phyloP scores from a whole-genome alignment of 2,888 invertebrate genomes.

The Cryptophagus acutangulus region DNA sequence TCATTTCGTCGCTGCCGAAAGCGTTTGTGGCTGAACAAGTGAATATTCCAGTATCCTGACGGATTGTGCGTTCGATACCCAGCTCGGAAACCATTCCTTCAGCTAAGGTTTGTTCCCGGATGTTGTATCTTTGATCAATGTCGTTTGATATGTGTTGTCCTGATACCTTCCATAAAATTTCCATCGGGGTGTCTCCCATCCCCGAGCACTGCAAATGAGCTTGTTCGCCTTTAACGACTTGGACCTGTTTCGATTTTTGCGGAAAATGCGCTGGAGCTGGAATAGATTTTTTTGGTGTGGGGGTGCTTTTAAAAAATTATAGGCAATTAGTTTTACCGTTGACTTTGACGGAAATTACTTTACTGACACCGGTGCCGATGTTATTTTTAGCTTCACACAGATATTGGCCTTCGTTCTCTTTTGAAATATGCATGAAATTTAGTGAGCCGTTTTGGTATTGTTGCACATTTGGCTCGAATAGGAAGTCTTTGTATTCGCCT shows the following conservation, averaged over 20 bases:
- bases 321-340: constrained; percentile 61
- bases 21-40: constrained; percentile 84
- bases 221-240: constrained; percentile 76
- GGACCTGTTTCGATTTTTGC: constrained; percentile 76
- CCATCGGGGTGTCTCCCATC: constrained; percentile 81
- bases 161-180: constrained; percentile 77
- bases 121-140: constrained; percentile 67
- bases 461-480: constrained; percentile 72
- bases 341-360: constrained; percentile 84
- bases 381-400: constrained; percentile 91
- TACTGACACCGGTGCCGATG: constrained; percentile 86
- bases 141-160: constrained; percentile 71
- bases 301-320: not conserved
- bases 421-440: constrained; percentile 75
- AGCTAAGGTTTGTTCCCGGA: constrained; percentile 70
- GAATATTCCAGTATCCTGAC: constrained; percentile 85
- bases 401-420: constrained; percentile 86
- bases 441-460: constrained; percentile 79
- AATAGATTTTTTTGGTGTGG: constrained; percentile 21
- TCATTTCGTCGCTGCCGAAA: constrained; percentile 87
- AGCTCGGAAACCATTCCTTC: constrained; percentile 82
- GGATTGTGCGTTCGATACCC: constrained; percentile 75
- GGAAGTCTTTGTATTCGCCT: constrained; percentile 78
- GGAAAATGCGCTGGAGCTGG: constrained; percentile 79
- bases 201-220: constrained; percentile 83